These are phyloP conservation scores for Galerucella calmariensis DNA, from an alignment of 2,888 invertebrate species.

Conservation along the genomic window DNA sequence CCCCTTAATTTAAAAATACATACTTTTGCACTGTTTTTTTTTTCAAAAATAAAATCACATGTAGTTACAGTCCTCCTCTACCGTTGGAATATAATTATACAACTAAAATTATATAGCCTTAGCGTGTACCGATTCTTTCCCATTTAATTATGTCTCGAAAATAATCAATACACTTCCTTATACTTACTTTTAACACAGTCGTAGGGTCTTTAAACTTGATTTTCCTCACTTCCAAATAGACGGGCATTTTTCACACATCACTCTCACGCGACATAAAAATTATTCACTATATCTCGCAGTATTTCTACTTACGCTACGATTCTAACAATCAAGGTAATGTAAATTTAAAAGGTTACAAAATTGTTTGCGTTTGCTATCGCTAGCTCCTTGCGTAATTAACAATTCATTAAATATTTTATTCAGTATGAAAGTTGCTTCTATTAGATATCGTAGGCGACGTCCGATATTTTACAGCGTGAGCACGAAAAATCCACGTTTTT, in stretches of 20 bases:
- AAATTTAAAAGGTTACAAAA: slow-evolving; percentile 7
- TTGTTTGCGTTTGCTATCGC: slow-evolving; percentile 20
- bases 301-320: slow-evolving; percentile 1
- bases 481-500: neutral
- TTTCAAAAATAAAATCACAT: neutral
- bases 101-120: slow-evolving; percentile 4
- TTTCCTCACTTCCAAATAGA: slow-evolving; percentile 11
- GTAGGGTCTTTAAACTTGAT: slow-evolving; percentile 17
- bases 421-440: neutral
- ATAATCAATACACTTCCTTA: slow-evolving; percentile 7
- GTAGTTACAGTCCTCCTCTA: neutral
- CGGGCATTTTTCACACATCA: neutral
- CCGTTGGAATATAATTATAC: slow-evolving; percentile 1
- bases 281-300: neutral
- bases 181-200: slow-evolving; percentile 14
- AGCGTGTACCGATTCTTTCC: neutral
- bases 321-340: slow-evolving; percentile 10
- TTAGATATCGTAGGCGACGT: neutral
- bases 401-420: slow-evolving; percentile 9
- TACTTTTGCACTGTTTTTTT: neutral
- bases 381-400: slow-evolving; percentile 15
- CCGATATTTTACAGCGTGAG: neutral
- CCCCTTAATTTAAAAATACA: slow-evolving; percentile 1
- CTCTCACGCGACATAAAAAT: neutral
- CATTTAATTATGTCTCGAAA: slow-evolving; percentile 5